Conservation (phyloP, 2,888 invertebrate genomes). For the Drosophila heteroneura region DNA sequence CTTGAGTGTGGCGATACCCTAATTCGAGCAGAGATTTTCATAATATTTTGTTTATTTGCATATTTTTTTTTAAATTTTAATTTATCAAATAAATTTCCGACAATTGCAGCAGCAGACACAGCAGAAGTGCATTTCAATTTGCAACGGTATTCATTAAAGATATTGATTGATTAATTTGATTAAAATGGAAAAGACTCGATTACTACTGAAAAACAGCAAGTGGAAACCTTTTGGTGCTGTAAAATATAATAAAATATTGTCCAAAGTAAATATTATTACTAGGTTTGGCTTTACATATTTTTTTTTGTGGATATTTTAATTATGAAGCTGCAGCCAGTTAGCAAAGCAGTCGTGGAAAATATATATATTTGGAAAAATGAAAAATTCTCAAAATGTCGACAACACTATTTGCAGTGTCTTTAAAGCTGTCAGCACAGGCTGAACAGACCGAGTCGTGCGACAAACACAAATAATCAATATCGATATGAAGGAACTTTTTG, state of each 20-base stretch:
- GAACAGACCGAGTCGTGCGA: neutral
- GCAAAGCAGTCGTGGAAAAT: neutral
- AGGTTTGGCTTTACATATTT: neutral
- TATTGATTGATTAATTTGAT: constrained; percentile 45
- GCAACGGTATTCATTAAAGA: constrained; percentile 48
- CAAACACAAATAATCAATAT: neutral
- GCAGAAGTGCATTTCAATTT: constrained; percentile 30
- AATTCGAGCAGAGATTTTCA: neutral
- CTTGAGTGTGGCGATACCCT: neutral
- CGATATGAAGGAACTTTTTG: neutral
- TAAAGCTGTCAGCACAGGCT: neutral
- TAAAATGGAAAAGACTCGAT: constrained; percentile 22
- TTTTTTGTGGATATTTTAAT: neutral
- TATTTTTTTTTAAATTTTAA: constrained; percentile 10
- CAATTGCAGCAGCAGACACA: constrained; percentile 25
- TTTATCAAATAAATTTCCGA: constrained; percentile 57
- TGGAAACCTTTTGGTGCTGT: too few species aligned
- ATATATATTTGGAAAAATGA: neutral
- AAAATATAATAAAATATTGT: neutral
- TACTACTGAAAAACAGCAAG: constrained; percentile 5
- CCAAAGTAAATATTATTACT: neutral
- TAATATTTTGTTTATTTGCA: constrained; percentile 18
- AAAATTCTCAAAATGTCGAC: neutral
- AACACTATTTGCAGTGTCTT: neutral
- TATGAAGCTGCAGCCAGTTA: neutral